A percentile compares a stretch with the other conserved stretches of the same genome.
Evolutionary conservation across 2,113 vertebrate species (phyloP).

Genomic region (Pachycephala philippinensis): DNA sequence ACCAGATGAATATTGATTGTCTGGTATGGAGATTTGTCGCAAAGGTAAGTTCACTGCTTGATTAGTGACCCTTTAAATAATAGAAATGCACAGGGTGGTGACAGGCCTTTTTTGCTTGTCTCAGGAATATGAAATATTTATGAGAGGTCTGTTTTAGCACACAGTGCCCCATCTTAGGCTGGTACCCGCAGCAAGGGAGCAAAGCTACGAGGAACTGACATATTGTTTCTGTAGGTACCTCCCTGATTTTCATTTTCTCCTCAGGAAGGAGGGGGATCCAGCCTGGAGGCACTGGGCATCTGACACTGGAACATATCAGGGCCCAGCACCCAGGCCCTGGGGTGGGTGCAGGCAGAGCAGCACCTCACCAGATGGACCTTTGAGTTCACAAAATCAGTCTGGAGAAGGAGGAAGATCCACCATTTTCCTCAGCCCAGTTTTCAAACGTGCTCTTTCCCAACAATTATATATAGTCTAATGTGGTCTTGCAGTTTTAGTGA

Average conservation of each 20-base stretch:
- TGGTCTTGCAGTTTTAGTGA: neutral
- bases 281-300: neutral
- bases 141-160: neutral
- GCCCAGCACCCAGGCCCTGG: too few relatives aligned
- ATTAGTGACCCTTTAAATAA: slow-evolving; percentile 46
- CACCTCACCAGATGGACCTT: neutral
- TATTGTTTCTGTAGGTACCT: neutral
- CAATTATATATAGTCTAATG: rapidly evolving
- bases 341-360: neutral
- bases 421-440: neutral
- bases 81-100: neutral
- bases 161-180: neutral
- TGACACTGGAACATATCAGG: neutral
- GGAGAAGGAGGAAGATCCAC: neutral
- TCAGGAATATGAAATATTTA: slow-evolving; percentile 21
- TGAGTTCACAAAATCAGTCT: neutral
- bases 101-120: neutral
- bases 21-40: neutral
- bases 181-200: neutral
- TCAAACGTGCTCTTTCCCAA: neutral
- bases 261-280: neutral
- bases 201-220: neutral
- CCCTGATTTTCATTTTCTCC: neutral
- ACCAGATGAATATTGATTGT: slow-evolving; percentile 13
- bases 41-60: slow-evolving; percentile 50